phyloP scores from a whole-genome alignment of 2,113 vertebrate genomes.

The Chroicocephalus ridibundus region DNA sequence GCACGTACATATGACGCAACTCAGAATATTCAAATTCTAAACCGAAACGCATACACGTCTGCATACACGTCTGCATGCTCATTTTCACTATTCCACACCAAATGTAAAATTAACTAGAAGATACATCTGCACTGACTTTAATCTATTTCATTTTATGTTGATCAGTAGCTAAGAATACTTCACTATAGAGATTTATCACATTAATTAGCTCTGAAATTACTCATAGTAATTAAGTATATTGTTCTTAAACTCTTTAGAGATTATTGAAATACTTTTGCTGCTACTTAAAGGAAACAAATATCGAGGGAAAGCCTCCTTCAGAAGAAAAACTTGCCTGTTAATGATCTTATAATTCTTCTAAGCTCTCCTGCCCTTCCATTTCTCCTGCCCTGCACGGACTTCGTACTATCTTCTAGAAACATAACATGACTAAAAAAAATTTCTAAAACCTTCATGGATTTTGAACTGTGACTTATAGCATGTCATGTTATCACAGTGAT shows the following conservation, averaged over 20 bases:
- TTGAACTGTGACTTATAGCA: neutral
- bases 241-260: conserved; percentile 77
- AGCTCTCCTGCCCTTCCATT: neutral
- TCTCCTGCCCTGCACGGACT: neutral
- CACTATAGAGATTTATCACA: conserved; percentile 75
- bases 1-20: neutral
- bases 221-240: conserved; percentile 78
- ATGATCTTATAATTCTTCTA: neutral
- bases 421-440: neutral
- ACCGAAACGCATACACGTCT: neutral
- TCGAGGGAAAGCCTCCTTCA: neutral
- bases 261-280: conserved; percentile 69
- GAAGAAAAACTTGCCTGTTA: neutral
- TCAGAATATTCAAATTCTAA: neutral
- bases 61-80: neutral
- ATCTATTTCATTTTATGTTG: conserved; percentile 64
- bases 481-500: neutral
- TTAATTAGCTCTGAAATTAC: conserved; percentile 77
- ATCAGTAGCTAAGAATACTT: conserved; percentile 73
- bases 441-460: neutral
- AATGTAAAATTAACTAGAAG: neutral
- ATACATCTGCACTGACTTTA: neutral
- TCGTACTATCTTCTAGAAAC: neutral
- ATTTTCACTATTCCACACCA: neutral
- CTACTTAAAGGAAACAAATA: conserved; percentile 69